Conservation (phyloP, 2,888 invertebrate genomes). For the Eristalis arbustorum region DNA sequence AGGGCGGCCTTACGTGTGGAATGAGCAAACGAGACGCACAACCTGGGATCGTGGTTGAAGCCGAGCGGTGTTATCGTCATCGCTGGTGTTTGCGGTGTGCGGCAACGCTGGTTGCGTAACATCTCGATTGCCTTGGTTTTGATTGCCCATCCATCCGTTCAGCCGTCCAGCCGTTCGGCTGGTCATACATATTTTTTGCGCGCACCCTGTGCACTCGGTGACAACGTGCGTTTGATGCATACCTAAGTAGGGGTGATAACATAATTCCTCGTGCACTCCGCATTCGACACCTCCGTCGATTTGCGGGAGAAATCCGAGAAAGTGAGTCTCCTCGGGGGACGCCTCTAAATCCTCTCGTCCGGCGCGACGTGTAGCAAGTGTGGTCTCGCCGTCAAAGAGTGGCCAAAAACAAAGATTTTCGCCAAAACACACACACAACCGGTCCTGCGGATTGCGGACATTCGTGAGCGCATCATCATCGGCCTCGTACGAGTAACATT, state of each 20-base stretch:
- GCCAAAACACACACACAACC: slow-evolving; percentile 22
- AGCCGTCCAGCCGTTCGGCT: slow-evolving; percentile 32
- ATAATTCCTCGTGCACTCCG: slow-evolving; percentile 44
- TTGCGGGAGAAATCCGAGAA: slow-evolving; percentile 50
- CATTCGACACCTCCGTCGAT: background rate
- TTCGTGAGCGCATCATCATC: slow-evolving; percentile 53
- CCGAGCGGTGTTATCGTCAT: slow-evolving; percentile 58
- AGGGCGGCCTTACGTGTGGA: slow-evolving; percentile 49
- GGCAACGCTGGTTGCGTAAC: slow-evolving; percentile 63
- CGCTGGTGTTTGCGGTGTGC: slow-evolving; percentile 60
- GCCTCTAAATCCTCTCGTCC: slow-evolving; percentile 33
- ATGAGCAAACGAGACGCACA: slow-evolving; percentile 61
- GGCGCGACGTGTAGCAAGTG: background rate
- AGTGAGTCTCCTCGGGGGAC: slow-evolving; percentile 58
- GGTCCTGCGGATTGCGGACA: slow-evolving; percentile 7
- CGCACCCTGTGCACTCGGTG: slow-evolving; percentile 36
- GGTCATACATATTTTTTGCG: slow-evolving; percentile 35
- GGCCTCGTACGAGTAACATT: slow-evolving; percentile 15
- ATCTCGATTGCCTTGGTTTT: slow-evolving; percentile 69
- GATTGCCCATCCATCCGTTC: slow-evolving; percentile 54
- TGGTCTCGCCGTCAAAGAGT: background rate
- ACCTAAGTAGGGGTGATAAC: slow-evolving; percentile 67
- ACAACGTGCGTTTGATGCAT: slow-evolving; percentile 68
- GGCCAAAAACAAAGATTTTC: background rate
- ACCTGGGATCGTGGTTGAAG: slow-evolving; percentile 9